These are phyloP conservation scores for Anseranas semipalmata DNA, from an alignment of 2,113 vertebrate genomes.

Conservation along the genomic window DNA sequence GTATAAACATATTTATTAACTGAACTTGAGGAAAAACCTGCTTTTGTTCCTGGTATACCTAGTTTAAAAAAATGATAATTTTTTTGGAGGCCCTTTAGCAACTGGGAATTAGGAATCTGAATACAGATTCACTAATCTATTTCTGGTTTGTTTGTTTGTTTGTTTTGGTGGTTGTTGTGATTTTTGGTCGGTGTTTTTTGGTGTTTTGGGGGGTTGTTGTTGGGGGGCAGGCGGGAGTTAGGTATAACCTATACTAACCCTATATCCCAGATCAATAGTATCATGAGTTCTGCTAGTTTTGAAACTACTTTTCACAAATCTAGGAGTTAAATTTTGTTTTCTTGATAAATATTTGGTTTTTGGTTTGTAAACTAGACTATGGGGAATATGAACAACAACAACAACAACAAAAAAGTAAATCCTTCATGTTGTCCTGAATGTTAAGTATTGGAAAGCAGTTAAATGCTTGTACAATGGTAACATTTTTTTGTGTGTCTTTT, in stretches of 20 bases:
- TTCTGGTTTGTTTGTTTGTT: not conserved
- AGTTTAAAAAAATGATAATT: not conserved
- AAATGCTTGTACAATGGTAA: not conserved
- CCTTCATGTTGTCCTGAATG: not conserved
- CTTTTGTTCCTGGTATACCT: not conserved
- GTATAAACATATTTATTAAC: not conserved
- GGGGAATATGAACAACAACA: not conserved
- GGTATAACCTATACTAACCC: not conserved
- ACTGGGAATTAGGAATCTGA: not conserved
- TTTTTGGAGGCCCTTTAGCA: not conserved
- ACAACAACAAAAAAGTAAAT: fast-evolving
- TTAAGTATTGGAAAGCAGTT: not conserved
- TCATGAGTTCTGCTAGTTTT: not conserved
- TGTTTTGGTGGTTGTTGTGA: not conserved
- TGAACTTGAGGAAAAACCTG: not conserved
- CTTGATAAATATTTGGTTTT: not conserved
- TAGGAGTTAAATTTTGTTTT: not conserved
- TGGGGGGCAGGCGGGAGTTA: too few species aligned
- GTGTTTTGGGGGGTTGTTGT: not conserved
- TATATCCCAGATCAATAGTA: not conserved
- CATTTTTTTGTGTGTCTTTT: not conserved
- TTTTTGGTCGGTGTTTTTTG: not conserved
- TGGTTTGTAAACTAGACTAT: not conserved
- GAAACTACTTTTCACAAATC: not conserved
- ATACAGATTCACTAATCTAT: not conserved